Conservation (phyloP, 2,113 vertebrate genomes). For the Toxotes chatareus region DNA sequence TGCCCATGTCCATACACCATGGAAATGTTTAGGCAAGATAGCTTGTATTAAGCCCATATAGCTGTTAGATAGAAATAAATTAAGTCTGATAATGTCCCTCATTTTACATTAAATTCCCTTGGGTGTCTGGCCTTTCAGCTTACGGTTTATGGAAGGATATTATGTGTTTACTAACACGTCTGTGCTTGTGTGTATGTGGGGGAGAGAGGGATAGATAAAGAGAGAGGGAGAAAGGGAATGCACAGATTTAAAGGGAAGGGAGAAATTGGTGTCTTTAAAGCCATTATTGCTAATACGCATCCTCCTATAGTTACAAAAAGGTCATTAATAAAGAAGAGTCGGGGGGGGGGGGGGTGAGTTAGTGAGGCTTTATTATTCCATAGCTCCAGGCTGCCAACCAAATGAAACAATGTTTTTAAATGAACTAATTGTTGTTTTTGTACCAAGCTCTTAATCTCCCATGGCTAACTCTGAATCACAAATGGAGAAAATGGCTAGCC, state of each 20-base stretch:
- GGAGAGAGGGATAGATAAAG: background rate
- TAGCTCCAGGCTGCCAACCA: constrained; percentile 61
- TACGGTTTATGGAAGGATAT: constrained; percentile 61
- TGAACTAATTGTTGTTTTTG: constrained; percentile 66
- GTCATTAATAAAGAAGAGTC: constrained; percentile 70
- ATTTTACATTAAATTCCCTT: constrained; percentile 58
- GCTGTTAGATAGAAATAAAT: constrained; percentile 73
- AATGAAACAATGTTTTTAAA: constrained; percentile 75
- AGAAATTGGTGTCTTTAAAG: constrained; percentile 36
- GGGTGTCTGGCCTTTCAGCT: constrained; percentile 63
- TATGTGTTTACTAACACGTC: constrained; percentile 58
- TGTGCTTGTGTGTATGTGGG: constrained; percentile 20
- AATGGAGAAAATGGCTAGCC: constrained; percentile 19
- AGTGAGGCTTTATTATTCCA: constrained; percentile 56
- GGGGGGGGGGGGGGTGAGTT: constrained; percentile 27
- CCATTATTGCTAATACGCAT: constrained; percentile 52
- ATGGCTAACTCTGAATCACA: constrained; percentile 33
- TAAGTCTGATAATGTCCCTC: constrained; percentile 72
- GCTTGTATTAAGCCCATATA: constrained; percentile 65
- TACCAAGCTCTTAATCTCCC: constrained; percentile 39
- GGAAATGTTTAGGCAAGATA: constrained; percentile 61
- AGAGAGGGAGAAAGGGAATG: background rate
- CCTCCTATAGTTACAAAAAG: constrained; percentile 53
- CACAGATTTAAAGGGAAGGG: constrained; percentile 35
- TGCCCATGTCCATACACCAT: constrained; percentile 51